Evolutionary conservation across 37 sponge, comb jelly and placozoan species (phyloP).

Genomic region (Halichondria panicea): DNA sequence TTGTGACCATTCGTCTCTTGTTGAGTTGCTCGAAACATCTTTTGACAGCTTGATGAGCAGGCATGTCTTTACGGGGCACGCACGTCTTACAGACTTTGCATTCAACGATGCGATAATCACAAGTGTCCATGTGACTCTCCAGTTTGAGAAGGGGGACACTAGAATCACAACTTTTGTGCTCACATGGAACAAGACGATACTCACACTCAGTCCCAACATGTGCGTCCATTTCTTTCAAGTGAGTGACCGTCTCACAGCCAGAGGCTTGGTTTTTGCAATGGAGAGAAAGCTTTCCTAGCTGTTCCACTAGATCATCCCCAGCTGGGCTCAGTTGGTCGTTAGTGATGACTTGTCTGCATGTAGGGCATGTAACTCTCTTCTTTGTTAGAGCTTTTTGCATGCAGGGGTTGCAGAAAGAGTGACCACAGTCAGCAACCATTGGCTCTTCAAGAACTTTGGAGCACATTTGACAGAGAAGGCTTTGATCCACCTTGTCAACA

Average conservation of each 20-base stretch:
- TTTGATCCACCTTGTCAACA: conserved; percentile 28
- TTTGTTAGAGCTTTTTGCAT: conserved; percentile 7
- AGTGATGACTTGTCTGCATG: background rate
- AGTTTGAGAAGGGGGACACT: conserved; percentile 1
- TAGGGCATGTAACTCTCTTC: conserved; percentile 5
- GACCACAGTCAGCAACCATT: conserved; percentile 19
- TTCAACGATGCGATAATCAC: conserved; percentile 50
- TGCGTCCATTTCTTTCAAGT: background rate
- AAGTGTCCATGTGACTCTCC: conserved; percentile 42
- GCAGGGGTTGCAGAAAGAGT: conserved; percentile 38
- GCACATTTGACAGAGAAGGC: conserved; percentile 22
- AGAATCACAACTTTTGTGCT: conserved; percentile 35
- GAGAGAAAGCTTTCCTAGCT: conserved; percentile 26
- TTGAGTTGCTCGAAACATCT: conserved; percentile 65
- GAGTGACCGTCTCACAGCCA: conserved; percentile 31
- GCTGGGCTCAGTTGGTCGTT: background rate
- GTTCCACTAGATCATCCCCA: conserved; percentile 5
- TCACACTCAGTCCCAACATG: conserved; percentile 26
- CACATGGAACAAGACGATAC: conserved; percentile 24
- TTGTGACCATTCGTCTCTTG: conserved; percentile 51
- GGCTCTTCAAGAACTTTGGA: conserved; percentile 46
- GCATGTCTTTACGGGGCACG: conserved; percentile 41
- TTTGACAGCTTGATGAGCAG: conserved; percentile 65
- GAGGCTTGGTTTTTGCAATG: conserved; percentile 21
- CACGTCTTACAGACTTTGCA: conserved; percentile 48